Base-by-base conservation (phyloP, 2,888 invertebrate genomes). In the Vandiemenella viatica region DNA sequence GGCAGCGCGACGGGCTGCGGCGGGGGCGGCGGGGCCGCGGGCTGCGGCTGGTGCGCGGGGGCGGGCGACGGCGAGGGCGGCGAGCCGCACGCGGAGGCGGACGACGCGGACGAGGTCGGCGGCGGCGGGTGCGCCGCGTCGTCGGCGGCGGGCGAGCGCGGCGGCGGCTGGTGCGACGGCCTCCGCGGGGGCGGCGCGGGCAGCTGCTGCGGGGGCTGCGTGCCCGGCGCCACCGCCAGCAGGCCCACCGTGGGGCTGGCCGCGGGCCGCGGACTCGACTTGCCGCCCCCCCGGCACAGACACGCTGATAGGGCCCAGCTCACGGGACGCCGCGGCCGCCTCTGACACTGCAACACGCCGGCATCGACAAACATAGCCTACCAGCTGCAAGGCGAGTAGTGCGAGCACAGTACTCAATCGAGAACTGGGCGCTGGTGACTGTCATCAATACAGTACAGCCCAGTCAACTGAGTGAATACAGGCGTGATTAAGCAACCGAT, bases 11-110 rank as follows among this genome's bases (percentile, higher is more conserved):
- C 37, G 73, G 73, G 62, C 74, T 63, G 54, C 69, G 58, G 59
- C 69, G 58, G 3, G 74, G 74, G 38, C 73, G 73, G 62, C 74
- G 63, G 53, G 67, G 67, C 60, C 69, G 58, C 58, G 69, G 59
- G 59, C 64, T 54, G 65, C 13, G 63, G 64, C 45, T 58, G 58
- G 17, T 37, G 26, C 41, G 32, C 18, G 19, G 48, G 23, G 52
- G 53, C 22, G 46, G 46, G 44, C 46, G 56, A 37, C 46, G 58
- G 49, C 37, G 54, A 41, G 49, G 53, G 50, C 48, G 52, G 52
- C 50, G 56, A 41, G 45, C 53, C 44, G 69, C 58, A 50, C 67
- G 69, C 55, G 67, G 50, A 20, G n/a, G 48, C 70, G 54, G 55
- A 52, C 46, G 56, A 55, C 46, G 52, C 58, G 50, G 53, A 66